Conservation (phyloP, 2,797 vertebrate genomes). For the Lemur catta region DNA sequence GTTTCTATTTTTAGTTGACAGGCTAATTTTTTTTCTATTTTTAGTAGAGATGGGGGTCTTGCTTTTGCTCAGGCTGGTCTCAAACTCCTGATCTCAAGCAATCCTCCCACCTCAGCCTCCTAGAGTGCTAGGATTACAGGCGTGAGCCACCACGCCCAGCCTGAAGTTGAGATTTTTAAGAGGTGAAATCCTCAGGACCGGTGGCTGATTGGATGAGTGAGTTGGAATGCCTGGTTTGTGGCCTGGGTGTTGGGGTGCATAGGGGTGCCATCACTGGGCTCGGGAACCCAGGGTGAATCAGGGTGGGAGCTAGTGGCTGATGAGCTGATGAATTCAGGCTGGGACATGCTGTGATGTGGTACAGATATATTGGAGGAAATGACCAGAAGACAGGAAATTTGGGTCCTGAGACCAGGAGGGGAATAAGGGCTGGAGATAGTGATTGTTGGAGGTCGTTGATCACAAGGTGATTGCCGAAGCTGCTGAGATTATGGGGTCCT, state of each 20-base stretch:
- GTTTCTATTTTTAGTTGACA: no score
- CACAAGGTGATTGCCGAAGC: not conserved
- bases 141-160: no score
- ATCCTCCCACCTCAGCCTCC: no score
- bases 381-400: not conserved
- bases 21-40: no score
- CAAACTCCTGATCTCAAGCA: no score
- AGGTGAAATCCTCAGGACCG: not conserved
- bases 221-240: not conserved
- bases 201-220: not conserved
- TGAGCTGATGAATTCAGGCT: not conserved
- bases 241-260: not conserved
- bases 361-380: not conserved
- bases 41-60: no score
- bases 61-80: no score
- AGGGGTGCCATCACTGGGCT: not conserved
- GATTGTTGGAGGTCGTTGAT: not conserved
- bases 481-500: not conserved
- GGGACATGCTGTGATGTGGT: not conserved
- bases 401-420: not conserved
- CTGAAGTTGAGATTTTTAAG: constrained; percentile 1
- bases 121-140: no score
- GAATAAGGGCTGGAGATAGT: not conserved
- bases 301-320: not conserved
- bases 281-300: not conserved